A percentile compares a stretch with the other conserved stretches of the same genome.
Evolutionary conservation across 2,888 invertebrate species (phyloP).

Genomic region (Agrenia bidenticulata): DNA sequence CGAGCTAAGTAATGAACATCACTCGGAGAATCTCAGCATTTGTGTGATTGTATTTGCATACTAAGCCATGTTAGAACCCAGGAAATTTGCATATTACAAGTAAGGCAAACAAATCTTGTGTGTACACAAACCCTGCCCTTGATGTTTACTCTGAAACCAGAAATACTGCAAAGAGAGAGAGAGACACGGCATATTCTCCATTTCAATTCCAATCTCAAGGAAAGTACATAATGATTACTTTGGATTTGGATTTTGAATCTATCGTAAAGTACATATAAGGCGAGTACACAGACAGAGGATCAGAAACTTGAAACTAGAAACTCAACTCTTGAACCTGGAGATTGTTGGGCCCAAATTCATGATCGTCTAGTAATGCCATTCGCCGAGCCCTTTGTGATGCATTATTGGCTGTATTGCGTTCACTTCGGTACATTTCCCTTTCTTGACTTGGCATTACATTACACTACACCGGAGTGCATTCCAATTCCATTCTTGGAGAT

Average conservation of each 20-base stretch:
- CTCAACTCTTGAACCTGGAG: background rate
- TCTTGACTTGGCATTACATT: constrained; percentile 13
- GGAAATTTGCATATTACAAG: constrained; percentile 12
- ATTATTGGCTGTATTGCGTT: constrained; percentile 9
- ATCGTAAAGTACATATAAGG: background rate
- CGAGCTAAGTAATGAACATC: constrained; percentile 9
- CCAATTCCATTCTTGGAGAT: constrained; percentile 22
- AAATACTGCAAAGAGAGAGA: too few species aligned
- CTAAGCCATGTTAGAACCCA: constrained; percentile 4
- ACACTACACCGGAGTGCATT: constrained; percentile 20
- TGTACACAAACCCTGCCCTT: background rate
- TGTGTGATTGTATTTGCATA: constrained; percentile 10
- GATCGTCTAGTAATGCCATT: constrained; percentile 1
- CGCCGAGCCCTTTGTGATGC: constrained; percentile 8
- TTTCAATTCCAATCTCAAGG: too few species aligned
- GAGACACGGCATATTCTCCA: too few species aligned
- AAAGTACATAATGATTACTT: too few species aligned
- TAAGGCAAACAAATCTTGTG: constrained; percentile 4
- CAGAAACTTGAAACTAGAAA: background rate
- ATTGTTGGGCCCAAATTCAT: background rate
- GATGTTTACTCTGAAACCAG: too few species aligned
- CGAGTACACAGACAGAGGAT: background rate
- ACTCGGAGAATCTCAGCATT: constrained; percentile 1
- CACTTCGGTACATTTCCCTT: constrained; percentile 30
- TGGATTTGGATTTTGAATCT: background rate